A percentile compares a stretch with the other conserved stretches of the same genome.
Conservation (phyloP, 2,888 invertebrate genomes). For the Polymixis flavicincta region DNA sequence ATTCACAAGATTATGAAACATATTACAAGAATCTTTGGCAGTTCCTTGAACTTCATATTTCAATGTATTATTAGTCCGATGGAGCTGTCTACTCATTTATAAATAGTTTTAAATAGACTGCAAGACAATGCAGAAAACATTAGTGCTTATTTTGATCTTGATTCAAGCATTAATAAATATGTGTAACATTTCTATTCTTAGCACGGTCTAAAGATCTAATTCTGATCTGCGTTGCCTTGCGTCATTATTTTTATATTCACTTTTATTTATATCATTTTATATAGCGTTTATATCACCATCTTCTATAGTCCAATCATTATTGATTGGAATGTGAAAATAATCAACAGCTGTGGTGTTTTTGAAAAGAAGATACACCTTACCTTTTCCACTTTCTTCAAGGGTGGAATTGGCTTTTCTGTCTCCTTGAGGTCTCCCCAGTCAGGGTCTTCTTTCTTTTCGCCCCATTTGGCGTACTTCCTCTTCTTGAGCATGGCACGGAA, state of each 20-base stretch:
- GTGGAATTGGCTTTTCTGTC: conserved; percentile 96
- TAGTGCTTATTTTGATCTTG: conserved; percentile 36
- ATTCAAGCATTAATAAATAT: conserved; percentile 31
- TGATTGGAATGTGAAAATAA: conserved; percentile 20
- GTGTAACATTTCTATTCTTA: conserved; percentile 50
- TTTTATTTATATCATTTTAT: conserved; percentile 59
- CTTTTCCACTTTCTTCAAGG: conserved; percentile 98
- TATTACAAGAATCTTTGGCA: conserved; percentile 18
- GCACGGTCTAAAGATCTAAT: conserved; percentile 50
- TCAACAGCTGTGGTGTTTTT: conserved; percentile 18
- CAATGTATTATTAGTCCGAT: conserved; percentile 69
- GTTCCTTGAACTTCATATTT: conserved; percentile 48
- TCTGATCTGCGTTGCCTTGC: conserved; percentile 65
- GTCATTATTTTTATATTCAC: conserved; percentile 63
- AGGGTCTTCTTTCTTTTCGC: conserved; percentile 96
- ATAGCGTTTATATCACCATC: conserved; percentile 82
- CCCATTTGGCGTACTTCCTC: conserved; percentile 98
- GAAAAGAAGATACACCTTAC: conserved; percentile 89
- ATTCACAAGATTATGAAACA: conserved; percentile 46
- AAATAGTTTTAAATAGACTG: conserved; percentile 69
- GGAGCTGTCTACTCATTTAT: conserved; percentile 77
- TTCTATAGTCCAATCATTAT: conserved; percentile 57
- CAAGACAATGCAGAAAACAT: conserved; percentile 72
- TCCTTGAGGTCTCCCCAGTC: conserved; percentile 98
- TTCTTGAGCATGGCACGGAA: conserved; percentile 99